Percentiles rank a stretch among this genome's conserved stretches.
Conservation (phyloP, 1,140 invertebrate genomes). For the Mya arenaria region DNA sequence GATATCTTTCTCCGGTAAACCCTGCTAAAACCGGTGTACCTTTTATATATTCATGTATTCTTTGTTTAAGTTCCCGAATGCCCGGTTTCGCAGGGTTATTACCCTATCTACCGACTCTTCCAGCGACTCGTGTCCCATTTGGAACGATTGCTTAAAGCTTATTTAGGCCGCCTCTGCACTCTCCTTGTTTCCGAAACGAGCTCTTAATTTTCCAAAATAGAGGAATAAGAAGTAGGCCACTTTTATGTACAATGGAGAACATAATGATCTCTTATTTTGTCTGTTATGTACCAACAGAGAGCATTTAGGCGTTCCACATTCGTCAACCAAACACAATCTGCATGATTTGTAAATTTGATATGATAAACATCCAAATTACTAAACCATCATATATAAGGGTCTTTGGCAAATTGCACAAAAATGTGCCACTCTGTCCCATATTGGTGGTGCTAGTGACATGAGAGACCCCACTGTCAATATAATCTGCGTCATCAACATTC, state of each 20-base stretch:
- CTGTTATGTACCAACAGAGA: background rate
- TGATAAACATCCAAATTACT: background rate
- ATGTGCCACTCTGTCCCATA: no score
- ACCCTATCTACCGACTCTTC: background rate
- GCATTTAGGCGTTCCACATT: background rate
- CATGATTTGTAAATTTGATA: background rate
- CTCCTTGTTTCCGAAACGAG: background rate
- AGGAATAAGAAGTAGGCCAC: background rate
- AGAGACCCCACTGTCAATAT: no score
- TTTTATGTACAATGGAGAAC: background rate
- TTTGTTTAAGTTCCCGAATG: background rate
- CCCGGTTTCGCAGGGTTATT: background rate
- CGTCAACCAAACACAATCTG: background rate
- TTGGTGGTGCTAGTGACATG: no score
- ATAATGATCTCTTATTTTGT: background rate
- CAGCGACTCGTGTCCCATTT: background rate
- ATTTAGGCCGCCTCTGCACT: background rate
- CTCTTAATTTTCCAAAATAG: background rate
- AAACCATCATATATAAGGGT: background rate
- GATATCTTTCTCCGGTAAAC: background rate
- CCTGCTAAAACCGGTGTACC: background rate
- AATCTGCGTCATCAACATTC: no score
- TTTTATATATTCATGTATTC: background rate
- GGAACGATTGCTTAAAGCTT: background rate
- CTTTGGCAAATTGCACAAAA: no score